Conservation (phyloP, 2,113 vertebrate genomes). For the Pomatorhinus ruficollis region DNA sequence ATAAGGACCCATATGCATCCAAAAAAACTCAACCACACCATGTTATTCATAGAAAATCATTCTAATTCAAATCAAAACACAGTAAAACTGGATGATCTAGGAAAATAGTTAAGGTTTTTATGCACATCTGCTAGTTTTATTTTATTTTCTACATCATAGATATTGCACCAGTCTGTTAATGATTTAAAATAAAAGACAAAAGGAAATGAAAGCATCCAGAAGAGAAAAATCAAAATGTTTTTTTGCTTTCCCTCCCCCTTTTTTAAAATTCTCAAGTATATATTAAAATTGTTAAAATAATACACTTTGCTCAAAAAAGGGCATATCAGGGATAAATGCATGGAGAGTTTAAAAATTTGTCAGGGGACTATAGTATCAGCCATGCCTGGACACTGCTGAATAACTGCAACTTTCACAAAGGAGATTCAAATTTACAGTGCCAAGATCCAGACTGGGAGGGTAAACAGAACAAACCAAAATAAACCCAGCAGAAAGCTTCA, state of each 20-base stretch:
- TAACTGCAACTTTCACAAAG: not conserved
- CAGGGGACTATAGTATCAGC: not conserved
- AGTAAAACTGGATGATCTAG: not conserved
- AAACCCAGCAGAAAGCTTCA: conserved; percentile 16
- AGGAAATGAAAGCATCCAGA: not conserved
- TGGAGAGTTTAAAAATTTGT: not conserved
- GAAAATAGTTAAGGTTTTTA: not conserved
- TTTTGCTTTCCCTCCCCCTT: not conserved
- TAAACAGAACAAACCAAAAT: conserved; percentile 34
- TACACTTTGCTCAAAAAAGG: not conserved
- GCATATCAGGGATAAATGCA: not conserved
- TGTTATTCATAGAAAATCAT: not conserved
- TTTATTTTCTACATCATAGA: not conserved
- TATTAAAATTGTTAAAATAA: not conserved
- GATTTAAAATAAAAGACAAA: not conserved
- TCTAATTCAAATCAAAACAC: not conserved
- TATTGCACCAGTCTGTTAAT: not conserved
- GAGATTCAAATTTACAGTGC: not conserved
- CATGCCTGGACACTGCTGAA: not conserved
- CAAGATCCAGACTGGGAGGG: not conserved
- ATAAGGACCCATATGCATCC: not conserved
- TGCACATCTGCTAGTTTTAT: not conserved
- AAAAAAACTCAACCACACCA: not conserved
- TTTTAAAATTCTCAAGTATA: not conserved
- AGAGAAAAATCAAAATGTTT: not conserved